Conservation (phyloP, 2,113 vertebrate species). For the Elgaria multicarinata region DNA sequence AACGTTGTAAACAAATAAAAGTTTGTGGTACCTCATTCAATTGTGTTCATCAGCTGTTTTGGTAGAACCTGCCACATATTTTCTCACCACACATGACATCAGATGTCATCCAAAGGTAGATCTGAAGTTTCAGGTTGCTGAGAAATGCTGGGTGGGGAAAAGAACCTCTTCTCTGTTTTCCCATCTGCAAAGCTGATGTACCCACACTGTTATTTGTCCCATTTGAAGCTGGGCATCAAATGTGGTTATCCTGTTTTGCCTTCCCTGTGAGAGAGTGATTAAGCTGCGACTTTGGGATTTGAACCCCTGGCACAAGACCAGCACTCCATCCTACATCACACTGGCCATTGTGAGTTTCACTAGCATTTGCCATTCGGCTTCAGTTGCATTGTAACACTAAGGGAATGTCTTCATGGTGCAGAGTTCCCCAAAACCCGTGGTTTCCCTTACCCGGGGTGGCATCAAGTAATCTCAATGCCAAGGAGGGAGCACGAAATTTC, state of each 20-base stretch:
- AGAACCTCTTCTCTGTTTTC: background rate
- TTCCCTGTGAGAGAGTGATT: background rate
- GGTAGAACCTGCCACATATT: background rate
- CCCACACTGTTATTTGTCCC: background rate
- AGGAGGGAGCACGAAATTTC: too few relatives aligned
- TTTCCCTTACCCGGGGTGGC: too few relatives aligned
- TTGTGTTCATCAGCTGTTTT: background rate
- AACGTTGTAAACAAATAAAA: constrained; percentile 36
- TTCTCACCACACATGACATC: background rate
- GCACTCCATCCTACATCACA: background rate
- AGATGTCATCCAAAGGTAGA: background rate
- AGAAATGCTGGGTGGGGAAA: background rate
- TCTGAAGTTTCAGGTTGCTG: background rate
- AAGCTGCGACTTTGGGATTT: background rate
- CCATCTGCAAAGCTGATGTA: background rate
- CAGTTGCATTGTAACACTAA: constrained; percentile 26
- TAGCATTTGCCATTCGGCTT: background rate
- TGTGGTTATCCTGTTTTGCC: background rate
- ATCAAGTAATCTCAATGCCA: too few relatives aligned
- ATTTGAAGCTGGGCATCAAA: background rate
- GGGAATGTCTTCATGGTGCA: too few relatives aligned
- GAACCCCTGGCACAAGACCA: background rate
- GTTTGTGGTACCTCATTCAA: constrained; percentile 18
- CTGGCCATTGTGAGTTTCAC: background rate
- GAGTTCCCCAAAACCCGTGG: too few relatives aligned